Evolutionary conservation across 2,797 vertebrate genomes (phyloP).

Genomic region (Diplodus sargus): DNA sequence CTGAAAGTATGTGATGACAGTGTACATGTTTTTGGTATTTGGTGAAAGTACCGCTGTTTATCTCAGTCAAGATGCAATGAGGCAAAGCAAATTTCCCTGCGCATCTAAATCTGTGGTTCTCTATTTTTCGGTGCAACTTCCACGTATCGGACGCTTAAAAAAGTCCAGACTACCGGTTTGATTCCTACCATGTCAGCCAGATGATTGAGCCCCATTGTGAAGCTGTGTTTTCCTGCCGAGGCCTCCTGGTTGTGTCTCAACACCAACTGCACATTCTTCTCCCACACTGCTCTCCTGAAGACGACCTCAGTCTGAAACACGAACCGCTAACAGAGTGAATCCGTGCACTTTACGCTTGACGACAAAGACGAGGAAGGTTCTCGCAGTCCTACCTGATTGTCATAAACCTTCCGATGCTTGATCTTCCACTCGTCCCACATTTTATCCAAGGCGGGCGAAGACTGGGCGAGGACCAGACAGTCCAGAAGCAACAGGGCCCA

Average conservation of each 20-base stretch:
- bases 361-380: background rate
- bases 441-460: slow-evolving; percentile 32
- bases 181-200: slow-evolving; percentile 84
- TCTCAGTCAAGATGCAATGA: background rate
- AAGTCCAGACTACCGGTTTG: background rate
- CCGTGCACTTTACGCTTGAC: background rate
- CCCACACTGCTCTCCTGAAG: slow-evolving; percentile 79
- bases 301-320: slow-evolving; percentile 66
- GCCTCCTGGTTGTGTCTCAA: slow-evolving; percentile 80
- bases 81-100: too few species aligned
- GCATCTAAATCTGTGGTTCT: too few species aligned
- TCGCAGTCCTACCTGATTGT: slow-evolving; percentile 61
- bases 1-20: background rate
- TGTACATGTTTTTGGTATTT: background rate
- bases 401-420: slow-evolving; percentile 63
- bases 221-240: slow-evolving; percentile 75
- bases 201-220: slow-evolving; percentile 81
- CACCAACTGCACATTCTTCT: slow-evolving; percentile 76
- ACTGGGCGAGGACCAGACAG: background rate
- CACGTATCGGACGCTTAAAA: too few species aligned
- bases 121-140: too few species aligned
- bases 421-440: slow-evolving; percentile 76
- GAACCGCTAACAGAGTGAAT: background rate
- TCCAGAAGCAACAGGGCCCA: slow-evolving; percentile 18
- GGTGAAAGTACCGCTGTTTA: background rate